phyloP scores from a whole-genome alignment of 1,140 invertebrate genomes.

The Anthonomus grandis region DNA sequence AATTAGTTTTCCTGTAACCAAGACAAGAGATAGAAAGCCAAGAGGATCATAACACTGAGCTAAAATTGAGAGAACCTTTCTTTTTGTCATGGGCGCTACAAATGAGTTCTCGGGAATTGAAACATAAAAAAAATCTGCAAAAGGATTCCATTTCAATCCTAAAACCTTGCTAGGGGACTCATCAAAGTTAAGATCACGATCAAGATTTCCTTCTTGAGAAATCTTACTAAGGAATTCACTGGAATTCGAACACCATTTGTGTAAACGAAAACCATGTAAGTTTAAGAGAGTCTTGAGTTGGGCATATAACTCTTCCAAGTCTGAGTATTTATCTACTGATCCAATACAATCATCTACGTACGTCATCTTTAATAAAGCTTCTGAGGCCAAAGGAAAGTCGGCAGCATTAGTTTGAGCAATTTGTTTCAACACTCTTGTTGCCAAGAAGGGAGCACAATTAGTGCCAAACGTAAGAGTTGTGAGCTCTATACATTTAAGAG shows the following conservation, averaged over 20 bases:
- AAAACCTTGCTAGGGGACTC: conserved; percentile 10
- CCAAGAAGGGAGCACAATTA: conserved; percentile 16
- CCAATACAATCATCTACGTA: conserved; percentile 30
- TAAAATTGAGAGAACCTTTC: conserved; percentile 9
- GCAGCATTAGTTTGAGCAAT: conserved; percentile 17
- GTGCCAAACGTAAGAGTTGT: conserved; percentile 16
- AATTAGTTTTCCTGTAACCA: conserved; percentile 46
- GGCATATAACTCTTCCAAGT: conserved; percentile 2
- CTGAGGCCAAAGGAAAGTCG: conserved; percentile 27
- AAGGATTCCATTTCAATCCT: conserved; percentile 9
- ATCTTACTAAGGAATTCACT: neutral
- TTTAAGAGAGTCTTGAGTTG: conserved; percentile 8
- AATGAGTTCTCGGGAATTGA: neutral
- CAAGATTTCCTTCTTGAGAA: neutral
- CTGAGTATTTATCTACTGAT: neutral
- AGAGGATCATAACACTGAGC: conserved; percentile 15
- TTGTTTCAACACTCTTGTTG: conserved; percentile 12
- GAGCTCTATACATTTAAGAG: conserved; percentile 13
- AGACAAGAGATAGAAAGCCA: conserved; percentile 35
- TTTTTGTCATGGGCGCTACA: neutral
- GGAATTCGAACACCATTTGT: conserved; percentile 19
- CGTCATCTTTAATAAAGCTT: conserved; percentile 20
- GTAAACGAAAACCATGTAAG: conserved; percentile 7
- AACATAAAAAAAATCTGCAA: neutral
- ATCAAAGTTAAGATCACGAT: neutral